Evolutionary conservation across 2,113 vertebrate species (phyloP).

Genomic region (Turdus rufiventris): DNA sequence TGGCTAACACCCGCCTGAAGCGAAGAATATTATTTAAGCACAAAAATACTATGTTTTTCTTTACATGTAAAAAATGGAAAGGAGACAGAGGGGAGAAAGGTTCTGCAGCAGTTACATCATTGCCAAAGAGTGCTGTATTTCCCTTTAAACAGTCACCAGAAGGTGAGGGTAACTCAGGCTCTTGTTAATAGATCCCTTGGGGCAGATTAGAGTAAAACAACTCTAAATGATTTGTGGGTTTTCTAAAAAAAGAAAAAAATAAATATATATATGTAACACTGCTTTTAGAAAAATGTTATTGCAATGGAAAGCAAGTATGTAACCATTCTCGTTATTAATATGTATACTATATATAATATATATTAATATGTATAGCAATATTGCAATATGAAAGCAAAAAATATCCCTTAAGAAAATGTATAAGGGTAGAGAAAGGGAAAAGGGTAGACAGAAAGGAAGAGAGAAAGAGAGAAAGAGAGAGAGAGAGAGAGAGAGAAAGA

Average conservation of each 20-base stretch:
- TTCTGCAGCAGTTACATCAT: background rate
- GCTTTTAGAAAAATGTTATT: background rate
- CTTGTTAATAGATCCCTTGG: background rate
- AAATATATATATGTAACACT: background rate
- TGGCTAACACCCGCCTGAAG: background rate
- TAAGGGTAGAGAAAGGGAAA: background rate
- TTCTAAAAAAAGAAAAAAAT: background rate
- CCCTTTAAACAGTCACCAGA: background rate
- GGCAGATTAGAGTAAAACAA: fast-evolving
- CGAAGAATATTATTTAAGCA: background rate
- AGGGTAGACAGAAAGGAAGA: no score
- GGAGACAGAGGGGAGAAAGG: background rate
- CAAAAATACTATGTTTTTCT: background rate
- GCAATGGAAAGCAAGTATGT: background rate
- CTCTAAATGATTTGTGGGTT: background rate
- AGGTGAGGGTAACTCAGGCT: background rate
- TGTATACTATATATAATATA: no score
- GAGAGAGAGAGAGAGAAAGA: no score
- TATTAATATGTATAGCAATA: background rate
- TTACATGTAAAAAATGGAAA: background rate
- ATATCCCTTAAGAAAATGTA: background rate
- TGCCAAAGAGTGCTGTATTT: background rate
- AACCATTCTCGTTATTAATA: background rate
- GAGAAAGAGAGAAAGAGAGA: no score
- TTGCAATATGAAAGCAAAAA: background rate